These are phyloP conservation scores for Enteromius fasciolatus DNA, from an alignment of 2,797 vertebrate genomes.

Conservation along the genomic window DNA sequence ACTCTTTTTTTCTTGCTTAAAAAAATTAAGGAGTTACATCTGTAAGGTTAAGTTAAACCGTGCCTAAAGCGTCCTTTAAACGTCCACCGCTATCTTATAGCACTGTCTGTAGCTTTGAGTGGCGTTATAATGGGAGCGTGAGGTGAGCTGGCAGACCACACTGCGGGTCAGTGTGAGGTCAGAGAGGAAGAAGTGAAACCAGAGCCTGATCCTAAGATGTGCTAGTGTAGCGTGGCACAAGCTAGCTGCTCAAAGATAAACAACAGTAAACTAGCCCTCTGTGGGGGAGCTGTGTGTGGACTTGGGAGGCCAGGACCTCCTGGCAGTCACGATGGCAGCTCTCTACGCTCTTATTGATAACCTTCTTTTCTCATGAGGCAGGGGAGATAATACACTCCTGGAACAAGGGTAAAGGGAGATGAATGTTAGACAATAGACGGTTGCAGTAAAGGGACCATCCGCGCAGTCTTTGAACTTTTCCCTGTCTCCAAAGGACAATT, in stretches of 20 bases:
- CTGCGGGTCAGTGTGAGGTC: constrained; percentile 44
- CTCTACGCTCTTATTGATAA: constrained; percentile 62
- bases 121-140: constrained; percentile 24
- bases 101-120: constrained; percentile 11
- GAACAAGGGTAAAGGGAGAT: constrained; percentile 78
- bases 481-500: constrained; percentile 75
- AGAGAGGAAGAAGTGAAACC: constrained; percentile 50
- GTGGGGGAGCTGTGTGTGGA: constrained; percentile 46
- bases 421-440: constrained; percentile 84
- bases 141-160: constrained; percentile 41
- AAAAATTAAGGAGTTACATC: not conserved
- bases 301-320: constrained; percentile 56
- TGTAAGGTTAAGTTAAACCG: not conserved
- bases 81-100: not conserved
- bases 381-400: constrained; percentile 67
- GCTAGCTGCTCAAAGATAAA: constrained; percentile 51
- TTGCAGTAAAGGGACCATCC: constrained; percentile 74
- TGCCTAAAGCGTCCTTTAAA: constrained; percentile 13
- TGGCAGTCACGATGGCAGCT: constrained; percentile 52
- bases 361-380: constrained; percentile 63
- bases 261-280: constrained; percentile 57
- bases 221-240: constrained; percentile 40
- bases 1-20: not conserved
- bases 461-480: constrained; percentile 66
- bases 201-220: constrained; percentile 38